Base-by-base conservation (phyloP, 2,797 vertebrate species). In the Mareca penelope region DNA sequence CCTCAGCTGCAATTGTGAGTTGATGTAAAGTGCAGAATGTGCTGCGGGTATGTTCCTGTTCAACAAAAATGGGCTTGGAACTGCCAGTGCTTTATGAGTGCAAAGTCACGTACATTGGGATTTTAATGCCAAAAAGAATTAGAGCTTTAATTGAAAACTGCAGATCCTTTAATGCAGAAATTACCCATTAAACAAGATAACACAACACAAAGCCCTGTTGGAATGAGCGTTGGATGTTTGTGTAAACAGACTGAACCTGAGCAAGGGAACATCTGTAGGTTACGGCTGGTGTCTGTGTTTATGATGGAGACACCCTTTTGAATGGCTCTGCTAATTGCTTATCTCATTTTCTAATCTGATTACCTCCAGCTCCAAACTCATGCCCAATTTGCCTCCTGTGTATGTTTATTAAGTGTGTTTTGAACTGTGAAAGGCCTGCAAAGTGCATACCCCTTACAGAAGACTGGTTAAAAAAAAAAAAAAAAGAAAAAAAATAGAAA, bases 161-260 rank as follows among this genome's bases (percentile, higher is more conserved):
- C 83, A 79, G 93, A 90, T 94, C 80, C 91, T 92, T 95, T 96
- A 97, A 94, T 88, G 96, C 94, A 97, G 96, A 95, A 96, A 97
- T 96, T 85, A 71, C 96, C 94, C 92, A 57, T 95, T 94, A 87
- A 91, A 76, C 73, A 80, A 88, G 96, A 86, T 88, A 93, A 57
- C 82, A 72, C 69, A 85, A 60, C 76, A 78, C 87, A 75, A 84
- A 78, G 88, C 44, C 92, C 80, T 24, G 48, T 70, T 91, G 88
- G 87, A 88, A 89, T 28, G 72, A 92, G 94, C 31, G 33, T 28
- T 28, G 59, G 65, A 4, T 93, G 88, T 95, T 81, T 68, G 57
- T 91, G 77, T 28, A 33, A 96, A 92, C 82, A 88, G 89, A 52
- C 80, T 76, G 40, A 55, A 69, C 31, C 23, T 8, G 89, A 93